Evolutionary conservation across 2,113 vertebrate genomes (phyloP).

Genomic region (Elanus axillaris): DNA sequence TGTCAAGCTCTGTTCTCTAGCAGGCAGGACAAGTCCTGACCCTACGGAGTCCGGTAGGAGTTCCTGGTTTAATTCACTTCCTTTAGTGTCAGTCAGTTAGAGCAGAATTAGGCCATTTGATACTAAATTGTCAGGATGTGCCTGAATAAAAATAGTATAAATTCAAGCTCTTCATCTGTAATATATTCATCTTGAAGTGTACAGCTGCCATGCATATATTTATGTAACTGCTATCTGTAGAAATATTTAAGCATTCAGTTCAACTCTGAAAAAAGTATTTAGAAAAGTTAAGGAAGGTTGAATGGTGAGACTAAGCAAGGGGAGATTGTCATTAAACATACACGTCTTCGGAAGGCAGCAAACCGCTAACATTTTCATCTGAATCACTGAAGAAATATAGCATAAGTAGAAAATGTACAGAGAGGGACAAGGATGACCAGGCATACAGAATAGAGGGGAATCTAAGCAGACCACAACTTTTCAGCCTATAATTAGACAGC

Average conservation of each 20-base stretch:
- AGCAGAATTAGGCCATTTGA: slow-evolving; percentile 21
- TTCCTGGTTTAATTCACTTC: background rate
- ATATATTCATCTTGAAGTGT: slow-evolving; percentile 47
- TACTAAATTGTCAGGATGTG: slow-evolving; percentile 36
- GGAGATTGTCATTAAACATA: background rate
- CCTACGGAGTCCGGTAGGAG: background rate
- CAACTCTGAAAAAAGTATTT: slow-evolving; percentile 3
- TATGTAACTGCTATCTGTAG: slow-evolving; percentile 47
- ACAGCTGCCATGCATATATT: slow-evolving; percentile 47
- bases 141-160: slow-evolving; percentile 57
- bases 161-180: slow-evolving; percentile 33
- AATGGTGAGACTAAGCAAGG: background rate
- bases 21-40: background rate
- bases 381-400: background rate
- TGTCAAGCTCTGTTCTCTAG: background rate
- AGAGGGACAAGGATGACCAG: background rate
- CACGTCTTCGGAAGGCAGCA: background rate
- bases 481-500: background rate
- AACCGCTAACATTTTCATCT: background rate
- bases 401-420: background rate
- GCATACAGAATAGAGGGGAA: background rate
- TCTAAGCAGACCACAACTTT: background rate
- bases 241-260: slow-evolving; percentile 32
- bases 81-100: background rate
- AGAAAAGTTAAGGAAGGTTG: slow-evolving; percentile 26